Evolutionary conservation across 2,797 vertebrate species (phyloP).

Genomic region (Furcifer pardalis): DNA sequence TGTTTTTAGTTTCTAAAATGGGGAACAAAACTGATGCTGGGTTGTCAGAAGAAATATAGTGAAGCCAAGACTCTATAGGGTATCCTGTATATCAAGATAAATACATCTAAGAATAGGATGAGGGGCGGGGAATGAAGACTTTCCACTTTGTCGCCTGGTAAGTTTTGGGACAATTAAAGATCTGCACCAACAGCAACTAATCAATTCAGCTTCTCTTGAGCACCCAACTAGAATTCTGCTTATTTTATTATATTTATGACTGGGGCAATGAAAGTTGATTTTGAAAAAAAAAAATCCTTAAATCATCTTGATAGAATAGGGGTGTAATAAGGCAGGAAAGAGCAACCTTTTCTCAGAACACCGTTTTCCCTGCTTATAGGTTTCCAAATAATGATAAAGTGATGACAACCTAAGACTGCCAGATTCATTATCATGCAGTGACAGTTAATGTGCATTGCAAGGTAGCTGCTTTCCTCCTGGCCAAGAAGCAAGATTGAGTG

Average conservation of each 20-base stretch:
- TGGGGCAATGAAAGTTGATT: conserved; percentile 36
- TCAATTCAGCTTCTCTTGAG: not conserved
- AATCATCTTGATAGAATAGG: conserved; percentile 53
- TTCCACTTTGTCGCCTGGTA: not conserved
- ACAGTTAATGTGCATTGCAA: conserved; percentile 53
- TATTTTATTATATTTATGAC: conserved; percentile 31
- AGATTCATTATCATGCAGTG: conserved; percentile 58
- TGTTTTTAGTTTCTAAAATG: too few relatives aligned
- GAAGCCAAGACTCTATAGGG: not conserved
- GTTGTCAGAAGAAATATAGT: too few relatives aligned
- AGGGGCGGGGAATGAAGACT: not conserved
- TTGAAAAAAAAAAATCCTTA: conserved; percentile 36
- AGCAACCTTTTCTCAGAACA: conserved; percentile 71
- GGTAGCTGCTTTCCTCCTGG: conserved; percentile 62
- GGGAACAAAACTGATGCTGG: too few relatives aligned
- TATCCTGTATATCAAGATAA: not conserved
- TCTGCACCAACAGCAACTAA: not conserved
- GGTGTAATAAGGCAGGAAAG: conserved; percentile 51
- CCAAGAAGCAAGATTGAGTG: conserved; percentile 70
- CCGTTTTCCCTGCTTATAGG: conserved; percentile 43
- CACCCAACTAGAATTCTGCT: not conserved
- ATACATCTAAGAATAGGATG: not conserved
- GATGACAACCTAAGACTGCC: conserved; percentile 44
- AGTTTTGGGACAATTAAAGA: not conserved
- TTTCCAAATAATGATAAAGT: conserved; percentile 68